A percentile compares a stretch with the other conserved stretches of the same genome.
phyloP scores from a whole-genome alignment of 2,113 vertebrate species.

The Pachypanchax playfairii region DNA sequence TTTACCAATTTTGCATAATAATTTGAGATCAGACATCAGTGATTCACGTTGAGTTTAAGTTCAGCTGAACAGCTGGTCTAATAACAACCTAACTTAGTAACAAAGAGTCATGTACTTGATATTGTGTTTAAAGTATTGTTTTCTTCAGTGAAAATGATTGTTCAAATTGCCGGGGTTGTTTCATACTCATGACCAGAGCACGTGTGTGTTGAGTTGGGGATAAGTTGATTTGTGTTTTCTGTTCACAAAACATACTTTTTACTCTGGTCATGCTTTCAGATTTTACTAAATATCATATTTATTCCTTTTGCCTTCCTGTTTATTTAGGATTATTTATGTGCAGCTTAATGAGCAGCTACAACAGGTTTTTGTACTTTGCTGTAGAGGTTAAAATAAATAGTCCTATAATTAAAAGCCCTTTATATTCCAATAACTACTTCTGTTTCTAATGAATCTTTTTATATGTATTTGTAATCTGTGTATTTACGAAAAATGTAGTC shows the following conservation, averaged over 20 bases:
- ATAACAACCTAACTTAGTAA: constrained; percentile 15
- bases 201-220: not conserved
- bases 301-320: not conserved
- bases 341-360: not conserved
- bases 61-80: constrained; percentile 4
- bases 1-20: constrained; percentile 18
- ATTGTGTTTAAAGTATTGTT: constrained; percentile 10
- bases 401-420: constrained; percentile 54
- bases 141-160: not conserved
- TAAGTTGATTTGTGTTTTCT: not conserved
- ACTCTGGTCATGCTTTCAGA: not conserved
- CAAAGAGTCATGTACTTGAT: constrained; percentile 1
- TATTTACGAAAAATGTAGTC: constrained; percentile 49
- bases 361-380: constrained; percentile 21
- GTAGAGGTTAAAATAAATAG: constrained; percentile 63
- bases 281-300: not conserved
- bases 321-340: not conserved
- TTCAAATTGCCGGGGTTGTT: not conserved
- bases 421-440: constrained; percentile 47
- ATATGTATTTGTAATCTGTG: constrained; percentile 47
- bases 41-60: constrained; percentile 34
- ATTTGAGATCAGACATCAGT: constrained; percentile 25
- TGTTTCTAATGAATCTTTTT: constrained; percentile 63
- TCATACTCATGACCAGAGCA: not conserved
- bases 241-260: not conserved